Evolutionary conservation across 2,888 invertebrate genomes (phyloP).

Genomic region (Alsophila aescularia): DNA sequence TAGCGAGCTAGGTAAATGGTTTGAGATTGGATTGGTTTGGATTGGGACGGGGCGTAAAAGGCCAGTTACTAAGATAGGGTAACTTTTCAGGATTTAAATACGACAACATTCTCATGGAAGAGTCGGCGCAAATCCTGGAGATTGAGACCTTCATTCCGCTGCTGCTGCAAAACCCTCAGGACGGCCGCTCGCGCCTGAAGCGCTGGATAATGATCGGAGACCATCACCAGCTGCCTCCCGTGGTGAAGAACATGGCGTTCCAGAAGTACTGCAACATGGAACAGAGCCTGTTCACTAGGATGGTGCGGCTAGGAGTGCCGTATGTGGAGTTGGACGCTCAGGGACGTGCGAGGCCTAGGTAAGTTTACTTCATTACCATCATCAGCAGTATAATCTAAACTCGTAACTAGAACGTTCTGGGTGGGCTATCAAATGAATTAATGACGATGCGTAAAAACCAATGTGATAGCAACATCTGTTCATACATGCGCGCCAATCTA

Average conservation of each 20-base stretch:
- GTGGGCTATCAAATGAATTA: not conserved
- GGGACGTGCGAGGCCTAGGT: constrained; percentile 95
- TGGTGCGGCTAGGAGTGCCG: constrained; percentile 98
- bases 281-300: constrained; percentile 98
- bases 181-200: constrained; percentile 97
- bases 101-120: constrained; percentile 99
- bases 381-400: not conserved
- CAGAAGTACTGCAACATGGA: constrained; percentile 99
- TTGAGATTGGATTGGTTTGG: no score
- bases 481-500: no score
- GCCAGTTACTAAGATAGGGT: not conserved
- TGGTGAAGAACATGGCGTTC: constrained; percentile 99
- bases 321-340: constrained; percentile 99
- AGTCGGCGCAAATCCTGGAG: constrained; percentile 99
- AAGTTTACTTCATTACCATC: constrained; percentile 26
- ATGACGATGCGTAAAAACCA: not conserved
- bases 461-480: not conserved
- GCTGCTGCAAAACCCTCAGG: constrained; percentile 98
- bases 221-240: constrained; percentile 99
- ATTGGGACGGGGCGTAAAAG: not conserved
- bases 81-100: constrained; percentile 91
- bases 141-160: constrained; percentile 99
- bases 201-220: constrained; percentile 99
- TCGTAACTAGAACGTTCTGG: not conserved
- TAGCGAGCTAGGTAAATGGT: no score